Evolutionary conservation across 2,888 invertebrate genomes (phyloP).

Genomic region (Apoda limacodes): DNA sequence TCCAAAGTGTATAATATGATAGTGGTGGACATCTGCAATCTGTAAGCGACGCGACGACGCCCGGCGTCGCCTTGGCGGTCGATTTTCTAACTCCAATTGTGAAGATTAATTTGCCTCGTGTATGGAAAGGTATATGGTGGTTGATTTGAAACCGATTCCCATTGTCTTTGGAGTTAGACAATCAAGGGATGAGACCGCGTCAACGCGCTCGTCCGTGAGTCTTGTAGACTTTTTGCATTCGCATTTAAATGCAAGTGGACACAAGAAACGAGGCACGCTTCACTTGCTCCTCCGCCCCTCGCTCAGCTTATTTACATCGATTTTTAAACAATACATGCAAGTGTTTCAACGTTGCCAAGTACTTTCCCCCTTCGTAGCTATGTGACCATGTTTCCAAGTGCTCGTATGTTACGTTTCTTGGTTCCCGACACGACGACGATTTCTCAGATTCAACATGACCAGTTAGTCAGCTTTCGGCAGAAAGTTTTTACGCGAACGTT

Average conservation of each 20-base stretch:
- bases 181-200: no score
- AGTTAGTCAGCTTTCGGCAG: constrained; percentile 52
- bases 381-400: constrained; percentile 25
- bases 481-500: constrained; percentile 44
- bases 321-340: no score
- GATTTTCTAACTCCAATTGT: no score
- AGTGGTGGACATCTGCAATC: constrained; percentile 3
- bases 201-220: constrained; percentile 47
- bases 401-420: constrained; percentile 25
- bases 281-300: constrained; percentile 41
- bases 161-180: no score
- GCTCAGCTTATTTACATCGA: constrained; percentile 28
- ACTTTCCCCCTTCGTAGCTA: constrained; percentile 15
- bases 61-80: constrained; percentile 13
- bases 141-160: no score
- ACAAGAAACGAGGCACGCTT: constrained; percentile 50
- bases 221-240: constrained; percentile 45
- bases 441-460: constrained; percentile 56
- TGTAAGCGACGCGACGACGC: constrained; percentile 13
- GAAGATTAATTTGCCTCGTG: no score
- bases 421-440: constrained; percentile 47
- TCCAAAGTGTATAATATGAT: neutral
- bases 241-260: constrained; percentile 39
- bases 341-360: no score
- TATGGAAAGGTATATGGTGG: no score